Evolutionary conservation across 2,113 vertebrate species (phyloP).

Genomic region (Andinoacara biseriatus): DNA sequence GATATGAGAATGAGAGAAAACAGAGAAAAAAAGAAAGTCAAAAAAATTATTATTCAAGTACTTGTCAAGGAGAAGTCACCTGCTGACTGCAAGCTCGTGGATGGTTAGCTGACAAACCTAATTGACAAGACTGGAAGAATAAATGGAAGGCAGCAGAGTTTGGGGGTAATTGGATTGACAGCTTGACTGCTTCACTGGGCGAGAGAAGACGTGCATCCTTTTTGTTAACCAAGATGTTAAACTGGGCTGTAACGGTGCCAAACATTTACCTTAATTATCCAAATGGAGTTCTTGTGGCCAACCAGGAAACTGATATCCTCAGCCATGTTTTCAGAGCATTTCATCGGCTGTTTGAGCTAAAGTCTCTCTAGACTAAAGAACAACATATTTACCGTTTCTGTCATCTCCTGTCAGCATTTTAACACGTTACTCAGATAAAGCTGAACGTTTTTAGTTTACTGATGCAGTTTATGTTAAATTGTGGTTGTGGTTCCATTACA

Average conservation of each 20-base stretch:
- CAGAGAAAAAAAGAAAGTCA: too few species aligned
- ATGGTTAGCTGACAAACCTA: neutral
- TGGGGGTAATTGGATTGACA: neutral
- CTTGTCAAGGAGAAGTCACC: neutral
- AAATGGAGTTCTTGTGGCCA: neutral
- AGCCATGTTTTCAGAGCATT: too few species aligned
- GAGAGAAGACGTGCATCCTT: too few species aligned
- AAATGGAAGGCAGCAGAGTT: neutral
- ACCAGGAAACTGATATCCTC: neutral
- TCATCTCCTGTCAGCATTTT: too few species aligned
- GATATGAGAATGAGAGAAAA: neutral
- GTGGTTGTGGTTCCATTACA: too few species aligned
- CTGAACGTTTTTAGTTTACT: too few species aligned
- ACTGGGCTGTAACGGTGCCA: neutral
- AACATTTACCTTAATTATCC: neutral
- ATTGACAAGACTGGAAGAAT: neutral
- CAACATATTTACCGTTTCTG: too few species aligned
- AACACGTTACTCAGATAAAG: too few species aligned
- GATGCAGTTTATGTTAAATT: too few species aligned
- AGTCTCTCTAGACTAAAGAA: too few species aligned
- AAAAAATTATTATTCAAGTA: neutral
- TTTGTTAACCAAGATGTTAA: neutral
- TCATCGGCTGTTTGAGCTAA: too few species aligned
- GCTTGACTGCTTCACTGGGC: neutral
- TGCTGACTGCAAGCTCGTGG: rapidly evolving